Conservation (phyloP, 2,797 vertebrate genomes). For the Pteronotus mesoamericanus region DNA sequence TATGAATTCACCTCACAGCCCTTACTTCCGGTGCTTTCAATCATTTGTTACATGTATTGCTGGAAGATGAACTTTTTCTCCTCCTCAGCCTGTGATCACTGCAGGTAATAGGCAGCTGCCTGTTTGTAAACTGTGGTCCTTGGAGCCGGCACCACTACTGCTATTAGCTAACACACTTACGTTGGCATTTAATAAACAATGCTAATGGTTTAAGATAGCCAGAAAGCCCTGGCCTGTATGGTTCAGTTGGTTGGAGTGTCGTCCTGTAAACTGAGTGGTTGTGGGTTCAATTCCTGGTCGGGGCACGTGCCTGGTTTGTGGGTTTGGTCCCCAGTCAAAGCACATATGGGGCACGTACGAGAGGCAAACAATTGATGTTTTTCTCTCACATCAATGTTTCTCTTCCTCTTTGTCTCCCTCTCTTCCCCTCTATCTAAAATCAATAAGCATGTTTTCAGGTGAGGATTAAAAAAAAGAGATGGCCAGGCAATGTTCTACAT, state of each 20-base stretch:
- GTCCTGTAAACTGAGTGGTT: no score
- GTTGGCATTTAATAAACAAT: neutral
- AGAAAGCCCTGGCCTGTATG: neutral
- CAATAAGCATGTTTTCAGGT: neutral
- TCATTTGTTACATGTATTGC: neutral
- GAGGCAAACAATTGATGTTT: neutral
- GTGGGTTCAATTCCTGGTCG: no score
- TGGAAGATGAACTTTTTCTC: neutral
- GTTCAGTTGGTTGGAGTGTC: no score
- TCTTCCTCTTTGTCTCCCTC: neutral
- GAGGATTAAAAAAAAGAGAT: neutral
- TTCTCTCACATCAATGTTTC: neutral
- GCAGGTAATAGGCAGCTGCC: neutral
- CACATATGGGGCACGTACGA: no score
- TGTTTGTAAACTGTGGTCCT: neutral
- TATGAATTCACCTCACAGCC: neutral
- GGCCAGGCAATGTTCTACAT: neutral
- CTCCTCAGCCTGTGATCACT: neutral
- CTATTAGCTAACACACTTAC: neutral
- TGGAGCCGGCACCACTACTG: fast-evolving
- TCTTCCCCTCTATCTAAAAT: neutral
- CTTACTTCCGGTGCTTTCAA: neutral
- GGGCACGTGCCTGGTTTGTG: neutral
- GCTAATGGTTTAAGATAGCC: neutral
- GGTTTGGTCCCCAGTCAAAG: neutral